Evolutionary conservation across 2,888 invertebrate species (phyloP), one percentile per base, ranked within the genome.

Genomic region (Sinodicranocentrus sp.): DNA sequence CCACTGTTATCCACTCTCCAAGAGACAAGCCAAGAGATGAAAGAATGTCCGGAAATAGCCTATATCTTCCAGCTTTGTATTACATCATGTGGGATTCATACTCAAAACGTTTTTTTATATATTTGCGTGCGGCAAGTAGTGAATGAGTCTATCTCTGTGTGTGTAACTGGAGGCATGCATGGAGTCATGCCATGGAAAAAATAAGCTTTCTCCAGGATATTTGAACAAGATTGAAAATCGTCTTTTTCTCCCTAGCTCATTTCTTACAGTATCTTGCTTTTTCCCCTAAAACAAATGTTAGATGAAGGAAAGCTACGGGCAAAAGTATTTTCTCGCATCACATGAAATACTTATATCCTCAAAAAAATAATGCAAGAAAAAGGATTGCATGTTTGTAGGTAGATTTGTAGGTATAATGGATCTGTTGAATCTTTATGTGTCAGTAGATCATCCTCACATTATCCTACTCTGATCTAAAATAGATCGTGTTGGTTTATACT

Each of bases 371-470:
- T 63, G 61, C 44, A 33, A 19, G n/a, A 67, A 26, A 26, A 52
- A 52, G 52, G 59, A 68, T 44, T 28, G 23, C 33, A 5, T 57
- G 19, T 15, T 19, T 68, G 10, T 28, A n/a, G 17, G 72, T 33
- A 3, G 10, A 3, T 43, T 43, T 39, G 63, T 19, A 63, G 17
- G 33, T 72, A 59, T 72, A 54, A 61, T 72, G 52, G 39, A 79
- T 71, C 72, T 72, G 71, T 57, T 80, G 57, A 80, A 72, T 80
- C 57, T 72, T 63, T 65, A 73, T 80, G 80, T 80, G 80, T 80
- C 73, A 80, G 67, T 73, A 59, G 72, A 80, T 73, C 80, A 80
- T 80, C 73, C 73, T 67, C 54, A 65, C 73, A 80, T 80, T 80
- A 80, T 80, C 73, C 67, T 73, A 33, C 17, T 67, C 59, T 57